These are phyloP conservation scores for Gymnodraco acuticeps DNA, from an alignment of 2,797 vertebrate species.

Conservation along the genomic window DNA sequence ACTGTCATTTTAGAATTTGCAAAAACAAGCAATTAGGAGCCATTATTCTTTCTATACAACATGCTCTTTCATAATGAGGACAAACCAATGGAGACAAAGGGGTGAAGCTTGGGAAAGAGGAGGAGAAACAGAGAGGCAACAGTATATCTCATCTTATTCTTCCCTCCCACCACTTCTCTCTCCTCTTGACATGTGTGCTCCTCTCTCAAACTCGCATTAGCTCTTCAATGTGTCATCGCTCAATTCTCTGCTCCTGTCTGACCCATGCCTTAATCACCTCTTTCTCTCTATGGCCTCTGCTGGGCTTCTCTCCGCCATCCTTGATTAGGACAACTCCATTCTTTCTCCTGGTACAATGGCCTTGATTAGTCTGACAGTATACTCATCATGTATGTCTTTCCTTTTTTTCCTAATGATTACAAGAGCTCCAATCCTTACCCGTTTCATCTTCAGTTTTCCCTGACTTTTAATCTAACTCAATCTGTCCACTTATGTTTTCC, in stretches of 20 bases:
- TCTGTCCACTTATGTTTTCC: not conserved
- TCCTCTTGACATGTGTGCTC: conserved; percentile 27
- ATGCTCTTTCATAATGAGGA: conserved; percentile 51
- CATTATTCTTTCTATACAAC: conserved; percentile 55
- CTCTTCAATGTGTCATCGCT: conserved; percentile 27
- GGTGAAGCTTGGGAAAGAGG: conserved; percentile 7
- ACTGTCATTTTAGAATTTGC: conserved; percentile 25
- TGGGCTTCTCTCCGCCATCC: conserved; percentile 28
- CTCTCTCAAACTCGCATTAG: conserved; percentile 27
- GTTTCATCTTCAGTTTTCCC: not conserved
- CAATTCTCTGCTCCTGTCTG: conserved; percentile 22
- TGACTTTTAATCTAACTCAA: conserved; percentile 19
- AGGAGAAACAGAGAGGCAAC: conserved; percentile 2
- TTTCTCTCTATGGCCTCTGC: conserved; percentile 26
- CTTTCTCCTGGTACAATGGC: conserved; percentile 45
- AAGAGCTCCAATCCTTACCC: conserved; percentile 6
- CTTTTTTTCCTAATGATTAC: conserved; percentile 13
- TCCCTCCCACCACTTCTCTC: not conserved
- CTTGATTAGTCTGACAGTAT: conserved; percentile 55
- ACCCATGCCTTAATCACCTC: conserved; percentile 31
- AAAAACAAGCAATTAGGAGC: conserved; percentile 58
- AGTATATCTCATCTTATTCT: conserved; percentile 15
- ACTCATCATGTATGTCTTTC: conserved; percentile 3
- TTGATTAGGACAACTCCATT: conserved; percentile 43
- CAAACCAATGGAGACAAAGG: conserved; percentile 40